phyloP scores from a whole-genome alignment of 2,797 vertebrate genomes.

The Scolopax rusticola region DNA sequence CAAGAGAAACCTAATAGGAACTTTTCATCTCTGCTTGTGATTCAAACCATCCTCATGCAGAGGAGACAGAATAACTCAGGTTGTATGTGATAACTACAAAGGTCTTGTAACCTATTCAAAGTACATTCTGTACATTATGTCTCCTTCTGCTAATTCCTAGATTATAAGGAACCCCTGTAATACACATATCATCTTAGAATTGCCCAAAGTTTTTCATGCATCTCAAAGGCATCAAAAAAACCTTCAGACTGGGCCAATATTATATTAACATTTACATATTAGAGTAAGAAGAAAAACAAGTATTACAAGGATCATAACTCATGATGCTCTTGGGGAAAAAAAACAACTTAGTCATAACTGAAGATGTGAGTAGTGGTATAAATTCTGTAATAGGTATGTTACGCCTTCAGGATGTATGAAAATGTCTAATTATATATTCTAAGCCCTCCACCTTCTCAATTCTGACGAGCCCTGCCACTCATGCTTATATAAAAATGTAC shows the following conservation, averaged over 20 bases:
- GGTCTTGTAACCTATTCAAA: neutral
- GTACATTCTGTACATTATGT: neutral
- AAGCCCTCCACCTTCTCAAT: neutral
- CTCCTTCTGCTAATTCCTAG: neutral
- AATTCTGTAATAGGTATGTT: neutral
- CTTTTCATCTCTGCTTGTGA: neutral
- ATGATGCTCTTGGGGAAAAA: neutral
- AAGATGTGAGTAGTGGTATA: neutral
- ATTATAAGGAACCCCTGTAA: neutral
- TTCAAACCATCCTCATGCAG: neutral
- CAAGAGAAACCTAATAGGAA: neutral
- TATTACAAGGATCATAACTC: neutral
- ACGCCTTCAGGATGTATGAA: neutral
- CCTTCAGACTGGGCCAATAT: neutral
- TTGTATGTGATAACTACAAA: neutral
- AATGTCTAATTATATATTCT: neutral
- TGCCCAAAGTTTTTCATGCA: neutral
- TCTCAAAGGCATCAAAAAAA: neutral
- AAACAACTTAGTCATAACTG: neutral
- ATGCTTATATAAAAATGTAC: neutral
- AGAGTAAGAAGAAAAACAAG: neutral
- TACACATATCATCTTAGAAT: neutral
- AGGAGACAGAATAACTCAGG: neutral
- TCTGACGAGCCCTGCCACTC: slow-evolving; percentile 20
- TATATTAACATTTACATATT: neutral